phyloP scores from a whole-genome alignment of 2,113 vertebrate genomes.

The Perca schrenkii region DNA sequence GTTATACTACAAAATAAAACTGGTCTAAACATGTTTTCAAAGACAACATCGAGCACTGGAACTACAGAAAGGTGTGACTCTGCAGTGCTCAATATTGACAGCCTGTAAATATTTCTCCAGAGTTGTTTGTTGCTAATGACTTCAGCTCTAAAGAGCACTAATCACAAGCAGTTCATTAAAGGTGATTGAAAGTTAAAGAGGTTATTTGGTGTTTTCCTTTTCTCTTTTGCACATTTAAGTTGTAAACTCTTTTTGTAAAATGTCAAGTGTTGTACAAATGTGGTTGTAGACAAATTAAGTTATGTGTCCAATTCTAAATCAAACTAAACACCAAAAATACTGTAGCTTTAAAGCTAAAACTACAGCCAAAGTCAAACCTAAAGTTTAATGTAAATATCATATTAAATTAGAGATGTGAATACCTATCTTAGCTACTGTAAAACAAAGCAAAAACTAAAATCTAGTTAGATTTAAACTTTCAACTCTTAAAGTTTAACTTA shows the following conservation, averaged over 20 bases:
- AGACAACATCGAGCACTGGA: neutral
- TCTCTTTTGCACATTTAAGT: neutral
- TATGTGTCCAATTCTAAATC: neutral
- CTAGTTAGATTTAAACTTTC: neutral
- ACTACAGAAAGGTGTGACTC: neutral
- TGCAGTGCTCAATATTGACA: neutral
- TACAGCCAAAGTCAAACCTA: neutral
- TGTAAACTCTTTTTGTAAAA: neutral
- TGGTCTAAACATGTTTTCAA: neutral
- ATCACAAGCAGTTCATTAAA: neutral
- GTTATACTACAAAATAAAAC: slow-evolving; percentile 59
- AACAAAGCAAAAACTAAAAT: neutral
- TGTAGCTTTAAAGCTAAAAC: neutral
- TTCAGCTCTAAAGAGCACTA: neutral
- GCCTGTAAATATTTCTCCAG: neutral
- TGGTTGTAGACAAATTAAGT: neutral
- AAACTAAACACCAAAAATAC: neutral
- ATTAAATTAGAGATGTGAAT: neutral
- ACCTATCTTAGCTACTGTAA: neutral
- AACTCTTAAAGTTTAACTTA: neutral
- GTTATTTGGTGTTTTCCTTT: neutral
- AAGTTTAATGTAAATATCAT: neutral
- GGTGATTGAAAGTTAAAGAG: neutral
- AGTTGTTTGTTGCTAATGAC: neutral
- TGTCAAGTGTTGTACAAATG: neutral